Base-by-base conservation (phyloP, 2,113 vertebrate species). In the Sebastes schlegelii region DNA sequence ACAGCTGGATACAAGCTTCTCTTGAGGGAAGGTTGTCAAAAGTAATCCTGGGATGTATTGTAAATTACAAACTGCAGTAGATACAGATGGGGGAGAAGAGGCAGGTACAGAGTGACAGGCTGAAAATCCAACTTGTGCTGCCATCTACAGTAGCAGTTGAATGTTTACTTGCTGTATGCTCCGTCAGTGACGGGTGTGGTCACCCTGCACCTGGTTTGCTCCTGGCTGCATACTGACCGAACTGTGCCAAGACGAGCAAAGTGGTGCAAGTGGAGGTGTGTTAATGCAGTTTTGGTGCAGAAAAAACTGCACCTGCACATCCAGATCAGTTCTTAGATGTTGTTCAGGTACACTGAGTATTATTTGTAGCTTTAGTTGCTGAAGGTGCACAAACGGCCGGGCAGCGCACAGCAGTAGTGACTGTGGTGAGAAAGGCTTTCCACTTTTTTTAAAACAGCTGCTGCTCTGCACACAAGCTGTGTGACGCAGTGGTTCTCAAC, bases 1-100 rank as follows among this genome's bases (percentile, higher is more conserved):
- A 60, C 71, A 85, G 85, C 85, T 85, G 82, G 70, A 76, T 70
- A 9, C 51, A 61, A 76, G 26, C 2, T 40, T 75, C 75, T 82
- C 62, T 48, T 65, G 26, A 52, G 82, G 45, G 4, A 26, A n/a
- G 6, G 34, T 55, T 84, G 79, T 77, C 85, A 82, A 48, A 67
- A 60, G 58, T 55, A 34, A 80, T 83, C 7, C 6, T 65, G 14
- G 62, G n/a, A 51, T 43, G 55, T 74, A 57, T 40, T 54, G 46
- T 42, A 46, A 48, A 84, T 80, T 71, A 79, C 21, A 73, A 71
- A 79, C 17, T 68, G 5, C 23, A 62, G 65, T 62, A 17, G 57
- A 80, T 55, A 67, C 52, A 75, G 17, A 46, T 42, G 13, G 62
- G 40, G 11, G 10, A 23, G 8, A 48, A 57, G 64, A 49, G 11